Evolutionary conservation across 2,888 invertebrate genomes (phyloP), one percentile per base, ranked within the genome.

Genomic region (Andrena minutula): DNA sequence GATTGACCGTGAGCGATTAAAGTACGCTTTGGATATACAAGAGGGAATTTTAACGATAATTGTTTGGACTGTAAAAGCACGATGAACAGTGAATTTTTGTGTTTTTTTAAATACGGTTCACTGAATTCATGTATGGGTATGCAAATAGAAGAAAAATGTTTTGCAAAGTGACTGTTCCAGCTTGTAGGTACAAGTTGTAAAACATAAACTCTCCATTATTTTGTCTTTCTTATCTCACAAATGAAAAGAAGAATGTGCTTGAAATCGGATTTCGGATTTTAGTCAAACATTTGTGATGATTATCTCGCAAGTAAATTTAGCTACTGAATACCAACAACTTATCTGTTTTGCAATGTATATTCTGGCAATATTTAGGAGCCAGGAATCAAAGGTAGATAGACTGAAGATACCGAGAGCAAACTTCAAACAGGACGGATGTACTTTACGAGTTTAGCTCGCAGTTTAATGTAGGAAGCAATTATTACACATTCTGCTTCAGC

Each of bases 401-500:
- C 65, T 51, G 20, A 23, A 28, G 49, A n/a, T 26, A 75, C 10
- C 28, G 53, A 35, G 73, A 82, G 77, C 70, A 84, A 80, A 84
- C 53, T 75, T 53, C 49, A 26, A 74, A 61, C 28, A 65, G 56
- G 61, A 53, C 51, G 65, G 72, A 82, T 77, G 71, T 60, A 64
- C 61, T 85, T 75, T 81, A 76, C 68, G 77, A 86, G 66, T 53
- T 79, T 72, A 78, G 56, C 28, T 30, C n/a, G 26, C 16, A 53
- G 35, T 70, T 58, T 58, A 63, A 56, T 20, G 47, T 12, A 47
- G n/a, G 30, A 35, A 51, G 66, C 35, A 69, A 41, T 20, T 75
- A 26, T 47, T 68, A 58, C n/a, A 23, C 32, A 60, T 49, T 4
- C 30, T 10, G 12, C 26, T 75, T 75, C 32, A 58, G n/a, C 8